Evolutionary conservation across 2,113 vertebrate species (phyloP), one percentile per base, ranked within the genome.

Genomic region (Nyctibius bracteatus): DNA sequence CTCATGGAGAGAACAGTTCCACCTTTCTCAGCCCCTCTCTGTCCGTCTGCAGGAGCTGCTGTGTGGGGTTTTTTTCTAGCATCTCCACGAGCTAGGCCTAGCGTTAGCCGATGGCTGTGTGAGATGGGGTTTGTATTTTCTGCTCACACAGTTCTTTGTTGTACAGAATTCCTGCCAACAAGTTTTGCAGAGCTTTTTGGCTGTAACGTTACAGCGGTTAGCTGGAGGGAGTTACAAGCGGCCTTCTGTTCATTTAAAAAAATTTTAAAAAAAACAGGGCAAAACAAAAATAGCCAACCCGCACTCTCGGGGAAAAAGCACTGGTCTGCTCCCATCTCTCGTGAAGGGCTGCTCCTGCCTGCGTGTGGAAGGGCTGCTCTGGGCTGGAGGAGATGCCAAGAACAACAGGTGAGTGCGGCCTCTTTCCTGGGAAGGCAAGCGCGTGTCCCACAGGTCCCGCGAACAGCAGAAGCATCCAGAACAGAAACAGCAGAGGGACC

Each of bases 381-480:
- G 0, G 43, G 52, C 0, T 39, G 43, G 3, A 10, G 55, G 65
- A 39, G 70, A 8, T 59, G 74, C 81, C 85, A 37, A 14, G 61
- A 43, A 5, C 59, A 49, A 14, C 5, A 33, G 77, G 81, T 43
- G 73, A 68, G 91, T 41, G 44, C 79, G 44, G 47, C 71, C 1
- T 1, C 6, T 1, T 6, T 44, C 66, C 63, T 30, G 33, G 13
- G 66, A 14, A 44, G 84, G 35, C 12, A 35, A 1, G 1, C 9
- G 11, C 49, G 6, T 27, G 58, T 23, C 70, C 10, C 68, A 3
- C 4, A 1, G 1, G 52, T 10, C 24, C 43, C 2, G 0, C 2
- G 14, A 39, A 21, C n/a, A n/a, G n/a, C n/a, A n/a, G n/a, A n/a
- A n/a, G n/a, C n/a, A n/a, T n/a, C n/a, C n/a, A n/a, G n/a, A n/a